phyloP scores from a whole-genome alignment of 2,113 vertebrate species.

The Phaethon lepturus region DNA sequence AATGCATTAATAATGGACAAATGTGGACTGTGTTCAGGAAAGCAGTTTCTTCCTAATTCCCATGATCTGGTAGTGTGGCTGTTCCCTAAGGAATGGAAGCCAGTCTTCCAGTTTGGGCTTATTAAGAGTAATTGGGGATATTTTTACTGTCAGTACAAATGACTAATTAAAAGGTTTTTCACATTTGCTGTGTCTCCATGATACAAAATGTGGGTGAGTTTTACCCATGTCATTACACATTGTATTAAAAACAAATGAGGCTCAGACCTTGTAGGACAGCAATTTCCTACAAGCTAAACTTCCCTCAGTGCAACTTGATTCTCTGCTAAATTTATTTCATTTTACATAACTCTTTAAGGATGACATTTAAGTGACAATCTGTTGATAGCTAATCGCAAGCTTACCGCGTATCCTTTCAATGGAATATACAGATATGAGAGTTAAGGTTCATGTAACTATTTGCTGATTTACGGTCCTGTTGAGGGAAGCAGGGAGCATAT shows the following conservation, averaged over 20 bases:
- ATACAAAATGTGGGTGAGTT: background rate
- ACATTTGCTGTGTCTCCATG: background rate
- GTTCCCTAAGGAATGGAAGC: background rate
- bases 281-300: background rate
- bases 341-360: background rate
- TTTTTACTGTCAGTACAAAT: background rate
- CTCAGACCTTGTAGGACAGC: background rate
- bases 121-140: background rate
- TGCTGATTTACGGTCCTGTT: background rate
- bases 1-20: background rate
- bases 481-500: background rate
- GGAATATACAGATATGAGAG: background rate
- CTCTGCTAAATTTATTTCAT: background rate
- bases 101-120: background rate
- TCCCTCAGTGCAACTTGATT: background rate
- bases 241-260: background rate
- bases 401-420: background rate
- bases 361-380: conserved; percentile 46
- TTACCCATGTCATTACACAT: background rate
- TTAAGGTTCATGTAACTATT: background rate
- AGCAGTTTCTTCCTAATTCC: background rate
- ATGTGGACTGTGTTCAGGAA: background rate
- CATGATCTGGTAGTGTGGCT: background rate
- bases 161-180: background rate
- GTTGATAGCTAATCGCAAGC: conserved; percentile 28